phyloP scores from a whole-genome alignment of 1,140 invertebrate species.

The Rhagoletis zephyria region DNA sequence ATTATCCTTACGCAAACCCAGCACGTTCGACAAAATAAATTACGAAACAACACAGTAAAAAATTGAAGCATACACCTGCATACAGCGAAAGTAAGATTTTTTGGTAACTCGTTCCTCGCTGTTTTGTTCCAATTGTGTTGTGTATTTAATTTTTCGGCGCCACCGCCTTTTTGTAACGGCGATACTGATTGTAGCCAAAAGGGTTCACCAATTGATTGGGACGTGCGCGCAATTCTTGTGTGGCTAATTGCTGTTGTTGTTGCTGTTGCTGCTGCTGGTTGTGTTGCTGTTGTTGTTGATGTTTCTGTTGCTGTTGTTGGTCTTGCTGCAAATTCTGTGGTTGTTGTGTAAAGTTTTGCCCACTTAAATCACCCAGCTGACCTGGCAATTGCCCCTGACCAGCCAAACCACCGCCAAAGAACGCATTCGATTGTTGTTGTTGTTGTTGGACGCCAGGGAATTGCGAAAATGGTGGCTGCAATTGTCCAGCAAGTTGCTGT shows the following conservation, averaged over 20 bases:
- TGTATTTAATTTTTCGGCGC: neutral
- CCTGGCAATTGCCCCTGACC: conserved; percentile 59
- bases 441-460: conserved; percentile 38
- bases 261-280: conserved; percentile 57
- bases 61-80: neutral
- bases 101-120: neutral
- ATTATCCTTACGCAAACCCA: neutral
- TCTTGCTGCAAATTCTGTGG: conserved; percentile 59
- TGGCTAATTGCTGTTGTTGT: conserved; percentile 64
- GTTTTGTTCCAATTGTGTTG: neutral
- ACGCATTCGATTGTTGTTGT: neutral
- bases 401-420: neutral
- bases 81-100: neutral
- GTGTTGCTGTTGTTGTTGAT: conserved; percentile 63
- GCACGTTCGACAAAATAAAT: neutral
- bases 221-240: conserved; percentile 67
- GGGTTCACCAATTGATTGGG: conserved; percentile 68
- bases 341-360: conserved; percentile 67
- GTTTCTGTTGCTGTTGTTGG: conserved; percentile 62
- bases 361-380: conserved; percentile 63
- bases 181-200: conserved; percentile 68
- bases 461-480: conserved; percentile 38
- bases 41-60: neutral
- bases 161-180: conserved; percentile 69
- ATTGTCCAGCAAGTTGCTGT: conserved; percentile 56